Evolutionary conservation across 2,797 vertebrate genomes (phyloP).

Genomic region (Chelon auratus): DNA sequence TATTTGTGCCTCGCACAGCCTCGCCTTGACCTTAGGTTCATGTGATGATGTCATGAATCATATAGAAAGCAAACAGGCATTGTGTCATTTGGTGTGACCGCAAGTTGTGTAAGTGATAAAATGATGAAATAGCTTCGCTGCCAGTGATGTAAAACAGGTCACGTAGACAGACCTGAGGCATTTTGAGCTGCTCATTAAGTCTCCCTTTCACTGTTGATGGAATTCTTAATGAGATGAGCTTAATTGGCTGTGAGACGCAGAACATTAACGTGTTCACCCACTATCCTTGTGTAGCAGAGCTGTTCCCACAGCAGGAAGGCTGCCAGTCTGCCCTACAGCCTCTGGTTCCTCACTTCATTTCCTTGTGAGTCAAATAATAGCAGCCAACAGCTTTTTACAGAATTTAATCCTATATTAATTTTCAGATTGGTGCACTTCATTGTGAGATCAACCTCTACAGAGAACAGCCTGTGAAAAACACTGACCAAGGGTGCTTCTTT

Average conservation of each 20-base stretch:
- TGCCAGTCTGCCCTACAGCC: constrained; percentile 32
- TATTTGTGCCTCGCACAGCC: constrained; percentile 44
- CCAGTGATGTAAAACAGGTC: constrained; percentile 44
- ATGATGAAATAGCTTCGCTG: constrained; percentile 26
- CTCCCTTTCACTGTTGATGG: constrained; percentile 41
- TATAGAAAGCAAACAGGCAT: constrained; percentile 4
- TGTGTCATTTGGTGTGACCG: neutral
- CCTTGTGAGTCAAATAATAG: constrained; percentile 7
- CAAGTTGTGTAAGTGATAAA: neutral
- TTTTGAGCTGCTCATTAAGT: constrained; percentile 59
- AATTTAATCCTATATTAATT: constrained; percentile 17
- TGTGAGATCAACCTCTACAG: constrained; percentile 14
- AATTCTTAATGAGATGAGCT: constrained; percentile 58
- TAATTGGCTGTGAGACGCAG: constrained; percentile 46
- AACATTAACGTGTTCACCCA: constrained; percentile 50
- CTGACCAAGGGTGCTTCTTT: neutral
- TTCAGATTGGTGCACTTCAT: constrained; percentile 25
- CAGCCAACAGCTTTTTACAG: constrained; percentile 17
- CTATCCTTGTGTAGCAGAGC: constrained; percentile 31
- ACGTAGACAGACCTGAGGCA: constrained; percentile 37
- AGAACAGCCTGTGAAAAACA: constrained; percentile 3
- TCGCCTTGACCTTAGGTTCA: constrained; percentile 49
- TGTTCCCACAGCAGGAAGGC: constrained; percentile 30
- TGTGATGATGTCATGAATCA: constrained; percentile 45
- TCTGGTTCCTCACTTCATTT: constrained; percentile 25